Conservation (phyloP, 2,797 vertebrate genomes). For the Iguana delicatissima region DNA sequence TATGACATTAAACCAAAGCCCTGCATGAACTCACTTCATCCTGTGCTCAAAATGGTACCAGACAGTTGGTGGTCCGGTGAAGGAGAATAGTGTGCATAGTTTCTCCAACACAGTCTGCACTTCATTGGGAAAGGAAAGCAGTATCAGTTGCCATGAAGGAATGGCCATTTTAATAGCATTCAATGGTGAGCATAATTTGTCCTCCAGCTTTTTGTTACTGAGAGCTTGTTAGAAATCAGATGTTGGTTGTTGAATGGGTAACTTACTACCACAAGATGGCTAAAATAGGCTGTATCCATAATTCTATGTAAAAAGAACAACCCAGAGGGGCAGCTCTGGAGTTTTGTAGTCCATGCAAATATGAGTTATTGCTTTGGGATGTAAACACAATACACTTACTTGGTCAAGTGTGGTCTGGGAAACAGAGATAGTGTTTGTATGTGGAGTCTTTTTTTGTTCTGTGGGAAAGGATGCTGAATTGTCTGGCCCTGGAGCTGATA, state of each 20-base stretch:
- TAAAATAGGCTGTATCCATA: background rate
- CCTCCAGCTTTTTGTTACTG: background rate
- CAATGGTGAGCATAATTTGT: background rate
- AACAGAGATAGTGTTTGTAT: constrained; percentile 98
- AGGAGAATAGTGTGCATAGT: background rate
- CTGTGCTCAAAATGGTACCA: background rate
- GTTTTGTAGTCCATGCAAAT: background rate
- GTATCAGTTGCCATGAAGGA: background rate
- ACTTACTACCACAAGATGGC: background rate
- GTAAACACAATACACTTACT: constrained; percentile 80
- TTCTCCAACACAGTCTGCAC: background rate
- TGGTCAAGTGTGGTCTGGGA: constrained; percentile 98
- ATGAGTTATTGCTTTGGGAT: background rate
- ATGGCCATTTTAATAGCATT: background rate
- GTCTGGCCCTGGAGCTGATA: constrained; percentile 93
- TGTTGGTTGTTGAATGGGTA: background rate
- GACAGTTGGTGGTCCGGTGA: background rate
- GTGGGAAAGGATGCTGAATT: constrained; percentile 95
- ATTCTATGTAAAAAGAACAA: background rate
- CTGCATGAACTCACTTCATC: background rate
- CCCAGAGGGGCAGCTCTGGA: no score
- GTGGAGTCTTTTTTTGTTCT: constrained; percentile 89
- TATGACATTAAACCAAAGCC: background rate
- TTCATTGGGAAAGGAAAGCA: background rate
- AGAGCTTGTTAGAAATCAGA: background rate